phyloP scores from a whole-genome alignment of 2,113 vertebrate genomes.

The Myrmecobius fasciatus region DNA sequence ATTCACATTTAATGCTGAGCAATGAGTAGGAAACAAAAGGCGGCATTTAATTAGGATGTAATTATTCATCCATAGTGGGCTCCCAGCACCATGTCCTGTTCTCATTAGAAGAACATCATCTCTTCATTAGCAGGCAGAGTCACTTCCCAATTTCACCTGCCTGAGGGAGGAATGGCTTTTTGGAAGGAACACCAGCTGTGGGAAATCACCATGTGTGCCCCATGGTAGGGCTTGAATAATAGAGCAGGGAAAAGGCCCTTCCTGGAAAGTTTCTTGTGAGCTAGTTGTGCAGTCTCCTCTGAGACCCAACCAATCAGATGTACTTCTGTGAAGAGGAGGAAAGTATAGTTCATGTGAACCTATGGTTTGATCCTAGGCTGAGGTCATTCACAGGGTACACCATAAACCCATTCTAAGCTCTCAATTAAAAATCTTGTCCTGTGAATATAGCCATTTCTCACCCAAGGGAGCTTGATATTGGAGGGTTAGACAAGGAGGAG shows the following conservation, averaged over 20 bases:
- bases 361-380: not conserved
- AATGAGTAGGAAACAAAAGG: conserved; percentile 37
- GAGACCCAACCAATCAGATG: not conserved
- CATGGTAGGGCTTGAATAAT: not conserved
- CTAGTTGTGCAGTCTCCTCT: not conserved
- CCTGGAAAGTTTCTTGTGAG: not conserved
- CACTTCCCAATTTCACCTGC: conserved; percentile 25
- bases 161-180: not conserved
- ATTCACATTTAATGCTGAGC: conserved; percentile 52
- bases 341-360: not conserved
- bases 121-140: conserved; percentile 43
- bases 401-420: conserved; percentile 7
- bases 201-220: not conserved
- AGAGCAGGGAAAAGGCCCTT: not conserved
- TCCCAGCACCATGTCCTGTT: conserved; percentile 32
- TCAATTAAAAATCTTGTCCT: conserved; percentile 20
- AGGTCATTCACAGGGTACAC: not conserved
- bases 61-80: conserved; percentile 57
- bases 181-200: conserved; percentile 4
- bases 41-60: conserved; percentile 52
- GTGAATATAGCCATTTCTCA: not conserved
- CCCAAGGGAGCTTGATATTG: not conserved
- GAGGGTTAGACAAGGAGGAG: not conserved
- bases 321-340: not conserved
- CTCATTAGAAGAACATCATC: conserved; percentile 57